Conservation (phyloP, 2,113 vertebrate genomes). For the Rhineura floridana region DNA sequence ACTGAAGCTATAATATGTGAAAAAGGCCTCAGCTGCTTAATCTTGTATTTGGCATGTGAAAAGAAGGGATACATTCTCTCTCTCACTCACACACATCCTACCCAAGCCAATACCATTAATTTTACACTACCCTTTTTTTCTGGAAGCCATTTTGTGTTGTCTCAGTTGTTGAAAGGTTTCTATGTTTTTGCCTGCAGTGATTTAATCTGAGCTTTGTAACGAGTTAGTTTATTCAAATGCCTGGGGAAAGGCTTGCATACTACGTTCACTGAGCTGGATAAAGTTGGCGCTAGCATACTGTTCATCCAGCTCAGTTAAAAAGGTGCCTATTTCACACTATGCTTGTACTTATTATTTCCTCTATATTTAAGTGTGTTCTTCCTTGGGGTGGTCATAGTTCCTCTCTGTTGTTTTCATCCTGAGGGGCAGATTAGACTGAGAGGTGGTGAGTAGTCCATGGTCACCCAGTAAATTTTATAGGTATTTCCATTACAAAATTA, state of each 20-base stretch:
- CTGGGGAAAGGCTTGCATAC: background rate
- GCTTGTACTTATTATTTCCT: too few relatives aligned
- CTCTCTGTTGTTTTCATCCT: too few relatives aligned
- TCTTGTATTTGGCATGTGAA: background rate
- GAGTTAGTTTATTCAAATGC: background rate
- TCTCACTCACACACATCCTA: background rate
- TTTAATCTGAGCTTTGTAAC: conserved; percentile 1
- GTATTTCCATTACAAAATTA: too few relatives aligned
- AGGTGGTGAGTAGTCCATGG: too few relatives aligned
- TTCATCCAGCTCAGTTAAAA: background rate
- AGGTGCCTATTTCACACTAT: too few relatives aligned
- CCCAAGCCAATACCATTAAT: background rate
- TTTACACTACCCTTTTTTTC: background rate
- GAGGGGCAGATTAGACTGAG: too few relatives aligned
- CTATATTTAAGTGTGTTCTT: too few relatives aligned
- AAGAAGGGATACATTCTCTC: background rate
- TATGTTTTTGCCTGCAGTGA: background rate
- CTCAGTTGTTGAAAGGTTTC: background rate
- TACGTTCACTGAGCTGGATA: background rate
- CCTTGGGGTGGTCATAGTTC: too few relatives aligned
- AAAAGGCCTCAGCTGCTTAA: background rate
- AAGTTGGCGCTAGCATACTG: background rate
- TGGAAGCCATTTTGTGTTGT: background rate
- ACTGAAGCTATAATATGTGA: background rate
- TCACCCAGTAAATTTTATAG: too few relatives aligned